Percentiles rank a stretch among this genome's conserved stretches.
Evolutionary conservation across 2,113 vertebrate genomes (phyloP).

Genomic region (Chlamydotis undulata): DNA sequence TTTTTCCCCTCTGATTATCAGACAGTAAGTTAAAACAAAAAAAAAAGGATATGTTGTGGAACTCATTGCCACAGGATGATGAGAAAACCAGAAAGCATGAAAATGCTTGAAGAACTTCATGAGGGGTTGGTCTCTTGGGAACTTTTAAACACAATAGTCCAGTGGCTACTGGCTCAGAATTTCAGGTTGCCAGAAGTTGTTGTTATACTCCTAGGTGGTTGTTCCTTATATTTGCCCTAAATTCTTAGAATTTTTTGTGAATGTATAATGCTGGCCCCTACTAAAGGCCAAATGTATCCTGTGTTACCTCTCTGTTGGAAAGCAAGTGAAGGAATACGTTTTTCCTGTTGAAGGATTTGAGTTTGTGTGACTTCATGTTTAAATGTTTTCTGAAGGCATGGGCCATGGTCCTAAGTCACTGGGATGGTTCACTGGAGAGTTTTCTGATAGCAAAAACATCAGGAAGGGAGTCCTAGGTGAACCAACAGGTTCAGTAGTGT

Average conservation of each 20-base stretch:
- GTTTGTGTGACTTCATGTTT: neutral
- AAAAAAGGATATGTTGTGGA: neutral
- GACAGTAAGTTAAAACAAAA: neutral
- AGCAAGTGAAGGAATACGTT: neutral
- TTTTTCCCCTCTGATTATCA: neutral
- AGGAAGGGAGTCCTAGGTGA: neutral
- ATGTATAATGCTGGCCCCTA: neutral
- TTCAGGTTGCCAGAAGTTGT: neutral
- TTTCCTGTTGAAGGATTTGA: neutral
- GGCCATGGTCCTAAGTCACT: neutral
- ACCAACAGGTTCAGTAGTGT: neutral
- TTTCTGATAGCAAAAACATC: neutral
- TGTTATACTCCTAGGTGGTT: neutral
- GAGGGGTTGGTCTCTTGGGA: neutral
- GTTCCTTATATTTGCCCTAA: neutral
- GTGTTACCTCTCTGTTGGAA: neutral
- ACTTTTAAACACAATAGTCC: neutral
- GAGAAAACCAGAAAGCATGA: neutral
- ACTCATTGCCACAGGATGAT: neutral
- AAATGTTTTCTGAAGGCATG: neutral
- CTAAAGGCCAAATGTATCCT: neutral
- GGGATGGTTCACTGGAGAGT: neutral
- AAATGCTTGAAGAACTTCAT: neutral
- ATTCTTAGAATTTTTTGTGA: neutral
- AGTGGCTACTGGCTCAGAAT: neutral